Conservation (phyloP, 2,888 invertebrate species). For the Cataglyphis livida region DNA sequence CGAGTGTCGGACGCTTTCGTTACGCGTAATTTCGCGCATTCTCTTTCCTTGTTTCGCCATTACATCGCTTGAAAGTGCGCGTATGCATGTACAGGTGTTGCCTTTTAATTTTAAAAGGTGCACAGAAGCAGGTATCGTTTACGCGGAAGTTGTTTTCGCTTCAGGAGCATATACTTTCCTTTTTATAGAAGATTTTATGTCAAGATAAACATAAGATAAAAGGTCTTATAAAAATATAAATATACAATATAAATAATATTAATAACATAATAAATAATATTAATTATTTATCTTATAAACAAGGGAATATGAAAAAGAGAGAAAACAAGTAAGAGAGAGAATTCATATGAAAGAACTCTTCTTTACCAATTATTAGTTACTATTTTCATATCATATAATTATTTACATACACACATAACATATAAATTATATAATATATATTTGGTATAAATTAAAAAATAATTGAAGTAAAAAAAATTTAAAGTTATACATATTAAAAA, state of each 20-base stretch:
- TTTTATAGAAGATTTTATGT: neutral
- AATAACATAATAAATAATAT: no score
- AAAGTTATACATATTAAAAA: neutral
- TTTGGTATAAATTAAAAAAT: neutral
- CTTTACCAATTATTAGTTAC: neutral
- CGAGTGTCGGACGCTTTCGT: slow-evolving; percentile 54
- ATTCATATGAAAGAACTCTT: neutral
- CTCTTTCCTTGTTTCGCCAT: slow-evolving; percentile 27
- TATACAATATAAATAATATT: neutral
- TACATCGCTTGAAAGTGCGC: slow-evolving; percentile 47
- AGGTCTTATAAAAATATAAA: neutral
- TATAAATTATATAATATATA: neutral
- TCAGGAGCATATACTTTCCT: neutral
- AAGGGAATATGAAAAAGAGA: neutral
- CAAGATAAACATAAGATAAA: neutral
- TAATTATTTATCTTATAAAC: no score
- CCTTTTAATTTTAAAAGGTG: slow-evolving; percentile 58
- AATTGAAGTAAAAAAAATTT: neutral
- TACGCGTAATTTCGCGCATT: neutral
- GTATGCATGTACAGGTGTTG: slow-evolving; percentile 64
- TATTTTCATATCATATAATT: neutral
- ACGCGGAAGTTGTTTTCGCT: slow-evolving; percentile 45
- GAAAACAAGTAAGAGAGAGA: neutral
- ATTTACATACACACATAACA: neutral
- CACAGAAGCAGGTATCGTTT: slow-evolving; percentile 59